These are phyloP conservation scores for Atta colombica DNA, from an alignment of 1,140 invertebrate species.

Conservation along the genomic window DNA sequence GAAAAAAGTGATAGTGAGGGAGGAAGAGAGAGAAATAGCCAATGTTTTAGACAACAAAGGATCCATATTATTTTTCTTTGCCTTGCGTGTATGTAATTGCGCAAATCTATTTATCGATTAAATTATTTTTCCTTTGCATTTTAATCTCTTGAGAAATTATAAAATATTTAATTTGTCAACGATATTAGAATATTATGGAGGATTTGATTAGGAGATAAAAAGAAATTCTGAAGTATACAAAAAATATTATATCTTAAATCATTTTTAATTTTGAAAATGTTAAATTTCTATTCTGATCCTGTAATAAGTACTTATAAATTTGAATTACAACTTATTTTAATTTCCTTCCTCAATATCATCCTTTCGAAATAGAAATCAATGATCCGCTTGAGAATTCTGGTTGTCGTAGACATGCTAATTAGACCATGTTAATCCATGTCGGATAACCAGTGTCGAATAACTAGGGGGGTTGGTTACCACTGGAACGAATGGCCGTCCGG, in stretches of 20 bases:
- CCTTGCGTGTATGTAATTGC: not conserved
- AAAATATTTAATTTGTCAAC: not conserved
- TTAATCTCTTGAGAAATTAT: not conserved
- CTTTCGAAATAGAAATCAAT: conserved; percentile 32
- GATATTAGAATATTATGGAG: not conserved
- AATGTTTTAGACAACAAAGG: not conserved
- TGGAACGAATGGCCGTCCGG: conserved; percentile 54
- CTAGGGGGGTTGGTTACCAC: conserved; percentile 48
- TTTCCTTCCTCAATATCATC: not conserved
- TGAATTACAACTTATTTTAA: not conserved
- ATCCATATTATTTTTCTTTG: not conserved
- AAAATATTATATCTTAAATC: not conserved
- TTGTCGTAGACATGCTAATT: conserved; percentile 62
- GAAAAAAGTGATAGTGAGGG: not conserved
- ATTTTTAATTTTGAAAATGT: not conserved
- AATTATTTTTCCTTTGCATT: not conserved
- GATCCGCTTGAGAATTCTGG: conserved; percentile 31
- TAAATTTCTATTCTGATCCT: not conserved
- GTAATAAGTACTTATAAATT: not conserved
- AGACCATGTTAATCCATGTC: conserved; percentile 62
- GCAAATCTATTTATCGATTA: not conserved
- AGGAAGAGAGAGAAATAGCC: conserved; percentile 11
- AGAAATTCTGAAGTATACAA: not conserved
- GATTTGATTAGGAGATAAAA: not conserved
- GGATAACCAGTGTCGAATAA: conserved; percentile 60